Conservation (phyloP, 2,113 vertebrate species). For the Nycticebus coucang region DNA sequence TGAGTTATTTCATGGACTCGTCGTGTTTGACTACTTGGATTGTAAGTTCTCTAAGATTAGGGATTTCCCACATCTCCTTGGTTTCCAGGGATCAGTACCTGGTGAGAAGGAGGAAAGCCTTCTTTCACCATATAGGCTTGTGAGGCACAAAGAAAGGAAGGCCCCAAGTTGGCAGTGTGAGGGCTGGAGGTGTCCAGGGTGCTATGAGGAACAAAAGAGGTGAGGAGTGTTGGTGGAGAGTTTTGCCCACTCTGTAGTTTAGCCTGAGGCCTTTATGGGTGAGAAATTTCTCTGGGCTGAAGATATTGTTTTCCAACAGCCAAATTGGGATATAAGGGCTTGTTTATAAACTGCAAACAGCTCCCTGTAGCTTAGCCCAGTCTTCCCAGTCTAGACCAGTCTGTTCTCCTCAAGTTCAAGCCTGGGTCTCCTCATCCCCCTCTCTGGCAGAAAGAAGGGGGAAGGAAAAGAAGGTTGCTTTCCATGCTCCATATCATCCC, state of each 20-base stretch:
- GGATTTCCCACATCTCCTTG: not conserved
- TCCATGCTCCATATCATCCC: slow-evolving; percentile 9
- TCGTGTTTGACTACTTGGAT: not conserved
- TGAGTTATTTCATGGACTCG: not conserved
- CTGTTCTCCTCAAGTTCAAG: slow-evolving; percentile 5
- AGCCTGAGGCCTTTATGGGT: slow-evolving; percentile 39
- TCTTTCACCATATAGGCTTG: not conserved
- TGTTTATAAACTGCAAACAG: slow-evolving; percentile 60
- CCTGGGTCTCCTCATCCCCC: slow-evolving; percentile 9
- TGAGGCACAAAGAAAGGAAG: not conserved
- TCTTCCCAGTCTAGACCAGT: slow-evolving; percentile 53
- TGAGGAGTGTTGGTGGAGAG: not conserved
- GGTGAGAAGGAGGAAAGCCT: not conserved
- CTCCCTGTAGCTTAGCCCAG: not conserved
- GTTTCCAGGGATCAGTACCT: slow-evolving; percentile 15
- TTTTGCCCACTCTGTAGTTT: slow-evolving; percentile 53
- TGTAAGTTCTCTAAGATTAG: not conserved
- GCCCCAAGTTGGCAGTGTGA: not conserved
- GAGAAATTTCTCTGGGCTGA: slow-evolving; percentile 58
- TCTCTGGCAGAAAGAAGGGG: not conserved
- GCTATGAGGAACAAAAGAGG: not conserved
- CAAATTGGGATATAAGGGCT: slow-evolving; percentile 54
- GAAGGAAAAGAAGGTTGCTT: not conserved
- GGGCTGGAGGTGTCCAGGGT: not conserved
- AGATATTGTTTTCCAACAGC: slow-evolving; percentile 49